A percentile compares a stretch with the other conserved stretches of the same genome.
Conservation (phyloP, 1,140 invertebrate species). For the Drosophila willistoni region DNA sequence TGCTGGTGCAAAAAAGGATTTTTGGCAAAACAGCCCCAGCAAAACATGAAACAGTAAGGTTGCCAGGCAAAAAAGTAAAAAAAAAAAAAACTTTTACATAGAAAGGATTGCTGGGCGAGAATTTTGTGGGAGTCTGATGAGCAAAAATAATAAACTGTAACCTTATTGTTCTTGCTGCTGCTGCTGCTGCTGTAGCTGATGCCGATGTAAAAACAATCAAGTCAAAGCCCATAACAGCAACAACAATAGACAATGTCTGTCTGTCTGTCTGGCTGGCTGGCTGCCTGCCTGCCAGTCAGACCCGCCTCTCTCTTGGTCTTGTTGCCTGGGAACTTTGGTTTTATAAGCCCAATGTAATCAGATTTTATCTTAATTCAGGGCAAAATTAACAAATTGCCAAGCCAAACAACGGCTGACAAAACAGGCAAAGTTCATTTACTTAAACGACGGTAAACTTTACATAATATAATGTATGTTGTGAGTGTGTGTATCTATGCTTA, state of each 20-base stretch:
- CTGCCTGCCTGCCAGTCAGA: conserved; percentile 5
- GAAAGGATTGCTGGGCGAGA: background rate
- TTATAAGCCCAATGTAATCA: conserved; percentile 74
- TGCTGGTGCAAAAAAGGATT: conserved; percentile 62
- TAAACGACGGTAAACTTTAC: conserved; percentile 35
- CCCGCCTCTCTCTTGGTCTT: conserved; percentile 12
- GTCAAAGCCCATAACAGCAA: conserved; percentile 36
- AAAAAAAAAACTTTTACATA: background rate
- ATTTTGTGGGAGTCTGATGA: conserved; percentile 41
- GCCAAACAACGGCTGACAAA: conserved; percentile 70
- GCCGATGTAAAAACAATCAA: conserved; percentile 73
- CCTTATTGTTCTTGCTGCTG: conserved; percentile 21
- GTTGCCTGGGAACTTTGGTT: conserved; percentile 48
- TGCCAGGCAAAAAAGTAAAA: background rate
- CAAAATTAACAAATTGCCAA: conserved; percentile 75
- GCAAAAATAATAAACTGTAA: conserved; percentile 78
- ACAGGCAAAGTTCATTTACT: conserved; percentile 73
- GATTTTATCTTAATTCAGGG: conserved; percentile 76
- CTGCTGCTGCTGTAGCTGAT: conserved; percentile 34
- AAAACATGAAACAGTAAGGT: background rate
- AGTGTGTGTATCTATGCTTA: background rate
- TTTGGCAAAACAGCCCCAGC: conserved; percentile 34
- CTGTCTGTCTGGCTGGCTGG: conserved; percentile 25
- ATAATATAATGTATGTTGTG: no score
- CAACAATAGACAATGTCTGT: conserved; percentile 40